Evolutionary conservation across 37 sponge, comb jelly and placozoan species (phyloP).

Genomic region (Spongia lamella): DNA sequence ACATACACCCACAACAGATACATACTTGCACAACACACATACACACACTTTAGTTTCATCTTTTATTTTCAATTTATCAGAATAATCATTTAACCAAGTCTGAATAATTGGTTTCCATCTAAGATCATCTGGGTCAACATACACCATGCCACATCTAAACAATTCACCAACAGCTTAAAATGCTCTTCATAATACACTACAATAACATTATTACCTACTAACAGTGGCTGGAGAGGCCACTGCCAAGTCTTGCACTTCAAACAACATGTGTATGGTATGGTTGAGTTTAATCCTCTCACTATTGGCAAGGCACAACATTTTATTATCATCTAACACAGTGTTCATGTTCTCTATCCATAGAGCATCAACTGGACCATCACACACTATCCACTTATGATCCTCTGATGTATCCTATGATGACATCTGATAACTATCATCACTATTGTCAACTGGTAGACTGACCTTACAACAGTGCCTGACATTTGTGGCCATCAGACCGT

Average conservation of each 20-base stretch:
- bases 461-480: constrained; percentile 91
- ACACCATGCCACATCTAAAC: constrained; percentile 97
- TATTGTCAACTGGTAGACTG: background rate
- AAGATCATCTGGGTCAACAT: constrained; percentile 87
- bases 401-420: constrained; percentile 87
- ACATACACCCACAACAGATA: background rate
- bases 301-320: constrained; percentile 99
- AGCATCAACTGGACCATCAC: constrained; percentile 99
- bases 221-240: constrained; percentile 99
- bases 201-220: constrained; percentile 66
- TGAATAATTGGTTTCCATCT: constrained; percentile 85
- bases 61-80: constrained; percentile 55
- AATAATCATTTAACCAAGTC: constrained; percentile 85
- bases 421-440: background rate
- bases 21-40: too few relatives aligned
- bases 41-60: constrained; percentile 69
- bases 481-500: constrained; percentile 95
- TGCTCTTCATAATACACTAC: constrained; percentile 1
- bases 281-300: constrained; percentile 95
- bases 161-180: background rate
- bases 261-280: constrained; percentile 94
- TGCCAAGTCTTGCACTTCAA: constrained; percentile 97
- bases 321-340: constrained; percentile 99
- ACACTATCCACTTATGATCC: constrained; percentile 97
- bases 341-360: constrained; percentile 99